Evolutionary conservation across 2,113 vertebrate species (phyloP).

Genomic region (Tympanuchus pallidicinctus): DNA sequence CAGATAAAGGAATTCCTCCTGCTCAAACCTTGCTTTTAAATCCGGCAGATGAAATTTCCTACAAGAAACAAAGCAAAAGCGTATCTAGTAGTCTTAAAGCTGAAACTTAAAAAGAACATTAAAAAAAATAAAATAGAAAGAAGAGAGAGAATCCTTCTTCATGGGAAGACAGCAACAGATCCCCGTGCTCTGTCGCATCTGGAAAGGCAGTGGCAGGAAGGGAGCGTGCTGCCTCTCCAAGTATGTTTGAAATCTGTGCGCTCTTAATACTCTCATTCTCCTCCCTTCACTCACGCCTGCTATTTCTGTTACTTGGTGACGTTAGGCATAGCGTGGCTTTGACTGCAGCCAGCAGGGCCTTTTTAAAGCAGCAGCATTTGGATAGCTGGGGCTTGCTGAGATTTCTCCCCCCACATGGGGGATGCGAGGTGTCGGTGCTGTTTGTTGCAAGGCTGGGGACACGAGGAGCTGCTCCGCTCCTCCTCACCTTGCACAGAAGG

Average conservation of each 20-base stretch:
- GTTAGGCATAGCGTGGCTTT: slow-evolving; percentile 50
- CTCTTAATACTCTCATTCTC: slow-evolving; percentile 58
- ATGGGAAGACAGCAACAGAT: background rate
- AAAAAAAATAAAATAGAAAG: background rate
- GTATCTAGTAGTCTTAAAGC: background rate
- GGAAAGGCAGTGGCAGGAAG: background rate
- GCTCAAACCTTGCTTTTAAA: slow-evolving; percentile 71
- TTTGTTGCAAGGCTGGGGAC: rapidly evolving
- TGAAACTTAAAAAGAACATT: background rate
- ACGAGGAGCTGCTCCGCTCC: background rate
- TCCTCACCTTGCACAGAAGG: rapidly evolving
- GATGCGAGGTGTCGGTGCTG: background rate
- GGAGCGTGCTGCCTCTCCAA: slow-evolving; percentile 26
- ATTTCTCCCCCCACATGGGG: background rate
- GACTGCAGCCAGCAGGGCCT: slow-evolving; percentile 39
- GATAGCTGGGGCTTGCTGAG: background rate
- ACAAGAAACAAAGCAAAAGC: background rate
- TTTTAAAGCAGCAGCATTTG: slow-evolving; percentile 68
- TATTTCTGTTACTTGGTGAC: slow-evolving; percentile 72
- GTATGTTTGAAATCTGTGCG: slow-evolving; percentile 72
- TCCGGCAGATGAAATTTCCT: slow-evolving; percentile 62
- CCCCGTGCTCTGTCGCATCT: slow-evolving; percentile 19
- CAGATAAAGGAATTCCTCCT: background rate
- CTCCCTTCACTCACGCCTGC: slow-evolving; percentile 67
- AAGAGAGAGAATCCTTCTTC: slow-evolving; percentile 18